A percentile compares a stretch with the other conserved stretches of the same genome.
Evolutionary conservation across 2,113 vertebrate genomes (phyloP).

Genomic region (Solea solea): DNA sequence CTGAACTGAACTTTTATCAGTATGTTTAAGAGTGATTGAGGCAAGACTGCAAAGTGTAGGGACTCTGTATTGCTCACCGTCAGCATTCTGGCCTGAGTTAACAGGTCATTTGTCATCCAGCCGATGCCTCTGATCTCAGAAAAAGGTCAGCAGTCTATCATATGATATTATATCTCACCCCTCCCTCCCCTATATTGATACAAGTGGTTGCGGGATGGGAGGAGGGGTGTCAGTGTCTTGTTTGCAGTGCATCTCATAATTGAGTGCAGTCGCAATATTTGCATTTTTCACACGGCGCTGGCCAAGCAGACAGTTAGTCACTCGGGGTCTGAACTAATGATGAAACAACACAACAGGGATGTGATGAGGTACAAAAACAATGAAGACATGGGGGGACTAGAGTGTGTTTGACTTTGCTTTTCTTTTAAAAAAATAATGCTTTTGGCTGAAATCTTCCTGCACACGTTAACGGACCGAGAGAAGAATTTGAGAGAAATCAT

Average conservation of each 20-base stretch:
- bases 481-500: neutral
- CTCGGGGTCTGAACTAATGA: conserved; percentile 51
- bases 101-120: conserved; percentile 77
- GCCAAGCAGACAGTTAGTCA: conserved; percentile 54
- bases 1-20: conserved; percentile 1
- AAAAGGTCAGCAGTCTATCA: conserved; percentile 80
- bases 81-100: conserved; percentile 66
- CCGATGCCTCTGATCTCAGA: conserved; percentile 67
- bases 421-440: neutral
- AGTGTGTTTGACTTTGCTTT: conserved; percentile 1
- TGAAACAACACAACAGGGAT: conserved; percentile 41
- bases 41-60: conserved; percentile 22
- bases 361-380: conserved; percentile 37
- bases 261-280: conserved; percentile 61
- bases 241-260: conserved; percentile 53
- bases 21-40: conserved; percentile 25
- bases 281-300: conserved; percentile 45
- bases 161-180: conserved; percentile 66
- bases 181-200: conserved; percentile 67
- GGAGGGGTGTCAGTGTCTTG: neutral
- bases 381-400: conserved; percentile 2
- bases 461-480: neutral
- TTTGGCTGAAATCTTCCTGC: neutral
- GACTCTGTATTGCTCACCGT: conserved; percentile 56
- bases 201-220: conserved; percentile 18